Evolutionary conservation across 2,888 invertebrate species (phyloP).

Genomic region (Diarsia brunnea): DNA sequence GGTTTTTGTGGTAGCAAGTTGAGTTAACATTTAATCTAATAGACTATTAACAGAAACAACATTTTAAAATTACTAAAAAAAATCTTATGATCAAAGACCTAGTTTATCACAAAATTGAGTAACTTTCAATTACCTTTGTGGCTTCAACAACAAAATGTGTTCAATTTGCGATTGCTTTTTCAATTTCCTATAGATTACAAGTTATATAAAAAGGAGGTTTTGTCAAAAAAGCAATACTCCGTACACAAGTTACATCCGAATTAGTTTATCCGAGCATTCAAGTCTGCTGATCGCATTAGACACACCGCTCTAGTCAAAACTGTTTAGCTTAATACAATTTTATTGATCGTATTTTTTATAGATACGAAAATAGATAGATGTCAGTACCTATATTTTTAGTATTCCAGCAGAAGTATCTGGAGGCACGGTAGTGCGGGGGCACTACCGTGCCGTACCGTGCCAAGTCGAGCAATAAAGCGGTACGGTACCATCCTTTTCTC

Average conservation of each 20-base stretch:
- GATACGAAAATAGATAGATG: neutral
- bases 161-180: neutral
- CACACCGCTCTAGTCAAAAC: constrained; percentile 13
- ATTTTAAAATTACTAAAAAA: no score
- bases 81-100: no score
- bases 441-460: no score
- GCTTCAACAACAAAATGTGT: neutral
- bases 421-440: no score
- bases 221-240: neutral
- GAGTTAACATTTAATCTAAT: no score
- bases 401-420: neutral
- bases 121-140: neutral
- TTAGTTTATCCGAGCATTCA: constrained; percentile 14
- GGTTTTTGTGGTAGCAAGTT: no score
- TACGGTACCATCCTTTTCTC: no score
- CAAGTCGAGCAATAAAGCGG: no score
- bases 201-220: neutral
- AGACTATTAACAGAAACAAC: no score
- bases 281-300: constrained; percentile 11
- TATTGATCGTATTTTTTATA: neutral
- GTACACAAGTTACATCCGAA: neutral
- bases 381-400: neutral
- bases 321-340: neutral
- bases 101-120: neutral
- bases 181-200: neutral